Evolutionary conservation across 2,113 vertebrate species (phyloP), one percentile per base, ranked within the genome.

Genomic region (Ophiodon elongatus): DNA sequence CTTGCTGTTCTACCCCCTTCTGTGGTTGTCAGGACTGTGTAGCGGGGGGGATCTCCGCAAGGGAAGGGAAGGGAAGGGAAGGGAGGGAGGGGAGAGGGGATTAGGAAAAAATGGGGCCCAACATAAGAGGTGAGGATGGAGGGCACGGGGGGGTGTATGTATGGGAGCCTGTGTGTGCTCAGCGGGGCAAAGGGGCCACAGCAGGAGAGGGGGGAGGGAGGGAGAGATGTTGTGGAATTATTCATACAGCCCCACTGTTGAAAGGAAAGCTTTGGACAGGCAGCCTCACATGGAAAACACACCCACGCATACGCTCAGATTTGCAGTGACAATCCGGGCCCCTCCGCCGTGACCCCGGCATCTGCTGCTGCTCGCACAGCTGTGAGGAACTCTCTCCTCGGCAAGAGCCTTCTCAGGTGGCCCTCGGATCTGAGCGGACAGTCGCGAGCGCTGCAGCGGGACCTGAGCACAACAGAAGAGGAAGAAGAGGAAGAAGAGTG

Each of bases 281-380:
- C 88, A 85, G 84, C 78, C 57, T 14, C 76, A 27, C 65, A 75
- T 45, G 76, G 70, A 79, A 76, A 84, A 71, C 73, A 89, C 84
- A 76, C 77, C 82, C 78, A 88, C 73, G 52, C 84, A 80, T 76
- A 63, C 85, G 76, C 73, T 91, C 88, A 91, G 89, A 93, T 92
- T 68, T 39, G 80, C 91, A 66, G 87, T 88, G 93, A 93, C 91
- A 91, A 73, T 79, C 89, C 31, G 14, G 80, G 91, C 79, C 87
- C 74, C 87, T 73, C 50, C 64, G 59, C 87, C 62, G 29, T 94
- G 94, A 95, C 94, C 94, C 85, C 76, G 47, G 83, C 93, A 93
- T 94, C 95, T 94, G 94, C 85, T 86, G 83, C 88, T 19, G 83
- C 89, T 90, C 68, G 47, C 85, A 79, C 88, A 84, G 92, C 93